Evolutionary conservation across 1,140 invertebrate species (phyloP).

Genomic region (Seison nebaliae): DNA sequence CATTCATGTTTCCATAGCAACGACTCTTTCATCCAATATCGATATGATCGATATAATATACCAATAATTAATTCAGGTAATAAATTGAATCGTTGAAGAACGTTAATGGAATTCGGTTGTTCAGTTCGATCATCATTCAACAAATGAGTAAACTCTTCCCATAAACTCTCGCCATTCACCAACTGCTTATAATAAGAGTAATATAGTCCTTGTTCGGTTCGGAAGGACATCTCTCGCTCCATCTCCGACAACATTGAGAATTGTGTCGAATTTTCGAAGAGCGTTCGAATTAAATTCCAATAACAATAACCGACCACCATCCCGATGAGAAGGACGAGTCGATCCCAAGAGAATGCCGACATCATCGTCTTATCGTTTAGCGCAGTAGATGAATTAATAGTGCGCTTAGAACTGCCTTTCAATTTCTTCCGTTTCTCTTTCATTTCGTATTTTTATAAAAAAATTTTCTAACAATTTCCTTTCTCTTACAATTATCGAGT

Average conservation of each 20-base stretch:
- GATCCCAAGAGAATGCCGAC: too few relatives aligned
- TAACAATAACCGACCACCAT: too few relatives aligned
- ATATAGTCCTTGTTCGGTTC: constrained; percentile 57
- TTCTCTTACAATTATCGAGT: too few relatives aligned
- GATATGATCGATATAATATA: constrained; percentile 1
- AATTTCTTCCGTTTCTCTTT: too few relatives aligned
- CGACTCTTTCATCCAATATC: constrained; percentile 22
- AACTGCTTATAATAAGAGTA: constrained; percentile 60
- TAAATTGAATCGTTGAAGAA: constrained; percentile 49
- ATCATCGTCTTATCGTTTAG: too few relatives aligned
- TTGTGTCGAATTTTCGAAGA: constrained; percentile 51
- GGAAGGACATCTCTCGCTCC: constrained; percentile 50
- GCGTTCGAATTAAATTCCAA: too few relatives aligned
- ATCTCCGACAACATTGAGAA: constrained; percentile 53
- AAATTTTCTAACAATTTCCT: too few relatives aligned
- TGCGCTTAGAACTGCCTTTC: too few relatives aligned
- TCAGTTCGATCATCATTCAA: constrained; percentile 48
- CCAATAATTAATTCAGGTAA: constrained; percentile 43
- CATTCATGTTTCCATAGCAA: too few relatives aligned
- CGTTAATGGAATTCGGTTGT: constrained; percentile 48
- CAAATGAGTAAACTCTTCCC: constrained; percentile 21
- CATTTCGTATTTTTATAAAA: too few relatives aligned
- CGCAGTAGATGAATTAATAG: too few relatives aligned
- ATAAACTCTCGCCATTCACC: constrained; percentile 33
- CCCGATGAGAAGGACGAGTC: too few relatives aligned